Evolutionary conservation across 2,113 vertebrate species (phyloP).

Genomic region (Cyanistes caeruleus): DNA sequence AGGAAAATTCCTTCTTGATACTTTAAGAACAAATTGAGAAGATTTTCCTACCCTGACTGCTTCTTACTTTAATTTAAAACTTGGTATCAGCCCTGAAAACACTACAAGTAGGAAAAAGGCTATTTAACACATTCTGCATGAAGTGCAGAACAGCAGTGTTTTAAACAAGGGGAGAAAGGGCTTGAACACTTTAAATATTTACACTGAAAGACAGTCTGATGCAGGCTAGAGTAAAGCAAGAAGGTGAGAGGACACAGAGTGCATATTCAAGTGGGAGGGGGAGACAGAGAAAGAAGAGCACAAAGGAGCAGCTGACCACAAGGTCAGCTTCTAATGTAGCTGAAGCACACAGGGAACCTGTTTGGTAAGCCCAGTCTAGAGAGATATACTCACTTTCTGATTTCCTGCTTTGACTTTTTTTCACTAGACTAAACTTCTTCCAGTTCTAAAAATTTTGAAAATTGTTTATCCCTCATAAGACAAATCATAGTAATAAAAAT

Average conservation of each 20-base stretch:
- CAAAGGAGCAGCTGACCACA: neutral
- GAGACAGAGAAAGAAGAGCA: neutral
- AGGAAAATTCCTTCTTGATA: neutral
- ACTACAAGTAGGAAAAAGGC: neutral
- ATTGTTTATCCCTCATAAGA: neutral
- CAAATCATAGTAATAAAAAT: neutral
- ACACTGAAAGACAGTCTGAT: neutral
- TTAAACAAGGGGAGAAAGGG: neutral
- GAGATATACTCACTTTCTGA: neutral
- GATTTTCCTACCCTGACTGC: neutral
- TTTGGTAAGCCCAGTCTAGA: rapidly evolving
- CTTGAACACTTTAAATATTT: neutral
- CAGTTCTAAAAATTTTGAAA: neutral
- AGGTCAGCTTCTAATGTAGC: neutral
- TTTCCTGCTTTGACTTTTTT: neutral
- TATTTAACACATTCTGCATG: neutral
- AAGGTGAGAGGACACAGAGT: neutral
- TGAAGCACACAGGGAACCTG: neutral
- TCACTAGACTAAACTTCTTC: neutral
- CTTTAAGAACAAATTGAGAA: neutral
- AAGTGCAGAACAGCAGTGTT: neutral
- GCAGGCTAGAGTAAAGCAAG: neutral
- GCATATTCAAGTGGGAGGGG: neutral
- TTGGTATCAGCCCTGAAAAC: neutral
- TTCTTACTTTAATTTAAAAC: neutral